These are phyloP conservation scores for Ceyx erithaca DNA, from an alignment of 2,797 vertebrate genomes.

Conservation along the genomic window DNA sequence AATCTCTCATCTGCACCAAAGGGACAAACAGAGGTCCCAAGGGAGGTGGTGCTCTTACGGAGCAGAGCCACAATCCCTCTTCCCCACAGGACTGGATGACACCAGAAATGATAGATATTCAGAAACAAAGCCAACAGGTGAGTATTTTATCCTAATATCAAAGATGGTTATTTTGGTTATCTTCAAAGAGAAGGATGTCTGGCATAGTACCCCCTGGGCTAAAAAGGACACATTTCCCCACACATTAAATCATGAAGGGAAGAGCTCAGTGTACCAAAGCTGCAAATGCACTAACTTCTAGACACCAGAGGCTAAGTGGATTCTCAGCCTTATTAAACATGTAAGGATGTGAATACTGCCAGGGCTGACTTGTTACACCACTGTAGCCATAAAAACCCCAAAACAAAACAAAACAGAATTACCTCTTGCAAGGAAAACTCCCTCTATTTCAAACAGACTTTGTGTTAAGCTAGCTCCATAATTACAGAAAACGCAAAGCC, in stretches of 20 bases:
- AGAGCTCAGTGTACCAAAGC: background rate
- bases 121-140: background rate
- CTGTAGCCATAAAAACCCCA: no score
- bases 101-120: background rate
- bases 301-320: background rate
- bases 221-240: background rate
- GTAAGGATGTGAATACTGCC: background rate
- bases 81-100: background rate
- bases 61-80: background rate
- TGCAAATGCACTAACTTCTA: background rate
- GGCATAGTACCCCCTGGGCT: accelerated
- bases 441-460: background rate
- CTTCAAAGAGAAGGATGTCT: background rate
- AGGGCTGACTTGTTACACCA: background rate
- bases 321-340: background rate
- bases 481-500: background rate
- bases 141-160: background rate
- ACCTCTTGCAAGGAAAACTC: background rate
- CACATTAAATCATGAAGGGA: background rate
- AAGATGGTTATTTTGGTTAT: background rate
- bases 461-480: background rate
- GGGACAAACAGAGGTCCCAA: background rate
- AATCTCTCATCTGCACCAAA: background rate
- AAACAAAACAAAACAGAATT: background rate
- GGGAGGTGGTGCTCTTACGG: accelerated